Evolutionary conservation across 2,888 invertebrate species (phyloP), one percentile per base, ranked within the genome.

Genomic region (Cephus spinipes): DNA sequence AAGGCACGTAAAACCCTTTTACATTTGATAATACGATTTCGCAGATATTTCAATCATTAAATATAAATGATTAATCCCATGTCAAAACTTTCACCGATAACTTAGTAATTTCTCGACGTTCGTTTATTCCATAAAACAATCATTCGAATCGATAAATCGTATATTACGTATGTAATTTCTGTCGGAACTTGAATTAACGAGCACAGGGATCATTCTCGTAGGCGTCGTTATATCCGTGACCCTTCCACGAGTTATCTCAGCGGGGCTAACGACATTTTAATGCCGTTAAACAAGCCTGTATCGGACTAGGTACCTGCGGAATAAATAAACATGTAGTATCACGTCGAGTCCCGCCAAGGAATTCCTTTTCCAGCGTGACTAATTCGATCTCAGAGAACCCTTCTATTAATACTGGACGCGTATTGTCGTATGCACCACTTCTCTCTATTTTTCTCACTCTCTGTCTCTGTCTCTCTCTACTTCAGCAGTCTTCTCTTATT

Each of bases 21-120:
- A 55, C 23, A 15, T 55, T 55, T 23, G 55, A 55, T 55, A 55
- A 55, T 55, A 55, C 55, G 55, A 55, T 55, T 9, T 55, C 55
- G 55, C 55, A 9, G 55, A 55, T 55, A 55, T 55, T 55, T 23
- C 55, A 55, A 55, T 55, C 55, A 23, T 55, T 55, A 23, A 9
- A 23, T 55, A 55, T 55, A 55, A 55, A 23, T 23, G 55, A 55
- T 55, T 55, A 55, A 55, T 55, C 55, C 23, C 55, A 55, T 15
- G 55, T 55, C 55, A 55, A 23, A 23, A 55, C 23, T 33, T 30
- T 55, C 55, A 23, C 23, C 55, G 23, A 81, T 80, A 75, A 80
- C 73, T 83, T 73, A 69, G 15, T 12, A 32, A 36, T 12, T 35
- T 33, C 23, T 68, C 34, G 15, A 32, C 33, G 23, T 35, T 68